Evolutionary conservation across 1,140 invertebrate species (phyloP), one percentile per base, ranked within the genome.

Genomic region (Zaprionus gabonicus): DNA sequence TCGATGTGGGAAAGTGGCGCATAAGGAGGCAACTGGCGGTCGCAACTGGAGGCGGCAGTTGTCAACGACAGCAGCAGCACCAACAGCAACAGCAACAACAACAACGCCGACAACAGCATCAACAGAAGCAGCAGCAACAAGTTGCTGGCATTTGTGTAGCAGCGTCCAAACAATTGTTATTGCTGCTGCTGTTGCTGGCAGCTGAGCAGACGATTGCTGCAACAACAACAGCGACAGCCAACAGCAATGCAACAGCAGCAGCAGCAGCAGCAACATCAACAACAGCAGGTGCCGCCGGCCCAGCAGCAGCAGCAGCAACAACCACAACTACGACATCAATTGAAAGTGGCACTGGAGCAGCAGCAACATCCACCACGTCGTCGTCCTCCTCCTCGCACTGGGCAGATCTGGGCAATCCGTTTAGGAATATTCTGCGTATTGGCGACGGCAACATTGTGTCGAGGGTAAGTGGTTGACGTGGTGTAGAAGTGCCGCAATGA

Each of bases 1-100:
- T 90, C 82, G 83, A 0, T 96, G 97, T 82, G 98, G 98, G 97
- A 97, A 98, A 97, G 38, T 71, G 69, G 97, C 72, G 71, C 69
- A 86, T 71, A 69, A 75, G 64, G 73, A 85, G 69, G 78, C 77
- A 69, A 71, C 55, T n/a, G 53, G 36, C 20, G 69, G 49, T 58
- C 27, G 59, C 56, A 76, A 66, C 17, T 58, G 58, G 38, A 62
- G 28, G 41, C 67, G 70, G 56, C 65, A 81, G 57, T 78, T 83
- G 84, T 67, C 85, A 78, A 60, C 27, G 60, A 28, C 87, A 82
- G 68, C 31, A 51, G 64, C 65, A 68, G 31, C 63, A 77, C 3
- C 71, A 69, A 44, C 63, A 69, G 44, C 62, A 65, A 27, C 27
- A 59, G 27, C 31, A 27, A 20, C 59, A 49, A 4, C 71, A 69